Evolutionary conservation across 1,140 invertebrate genomes (phyloP).

Genomic region (Mycetomoellerius zeteki): DNA sequence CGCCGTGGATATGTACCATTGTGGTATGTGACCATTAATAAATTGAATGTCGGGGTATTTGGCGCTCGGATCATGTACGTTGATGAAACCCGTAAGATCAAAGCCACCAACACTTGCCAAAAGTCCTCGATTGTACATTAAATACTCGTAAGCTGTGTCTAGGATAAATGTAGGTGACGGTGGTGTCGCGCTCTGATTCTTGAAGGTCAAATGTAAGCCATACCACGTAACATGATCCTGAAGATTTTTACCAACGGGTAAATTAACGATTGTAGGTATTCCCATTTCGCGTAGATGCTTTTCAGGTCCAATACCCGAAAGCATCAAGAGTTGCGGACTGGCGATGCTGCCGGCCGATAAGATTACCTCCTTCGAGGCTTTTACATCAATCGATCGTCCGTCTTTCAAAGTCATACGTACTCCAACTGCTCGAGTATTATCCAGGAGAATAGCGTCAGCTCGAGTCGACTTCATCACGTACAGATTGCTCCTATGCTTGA

Average conservation of each 20-base stretch:
- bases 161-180: slow-evolving; percentile 81
- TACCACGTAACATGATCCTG: slow-evolving; percentile 89
- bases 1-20: slow-evolving; percentile 49
- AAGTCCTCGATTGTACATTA: slow-evolving; percentile 73
- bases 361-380: slow-evolving; percentile 89
- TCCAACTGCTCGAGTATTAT: slow-evolving; percentile 82
- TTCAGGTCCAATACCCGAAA: slow-evolving; percentile 91
- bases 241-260: slow-evolving; percentile 89
- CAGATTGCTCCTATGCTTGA: slow-evolving; percentile 89
- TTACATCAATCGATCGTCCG: slow-evolving; percentile 80
- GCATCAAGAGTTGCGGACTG: slow-evolving; percentile 90
- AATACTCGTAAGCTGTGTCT: slow-evolving; percentile 79
- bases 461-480: slow-evolving; percentile 89
- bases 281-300: slow-evolving; percentile 89
- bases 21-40: slow-evolving; percentile 67
- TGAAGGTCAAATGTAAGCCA: slow-evolving; percentile 76
- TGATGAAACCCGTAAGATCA: slow-evolving; percentile 78
- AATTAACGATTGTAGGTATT: slow-evolving; percentile 87
- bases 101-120: slow-evolving; percentile 63
- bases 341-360: slow-evolving; percentile 88
- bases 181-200: slow-evolving; percentile 84
- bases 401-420: slow-evolving; percentile 85
- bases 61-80: slow-evolving; percentile 73
- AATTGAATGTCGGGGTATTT: slow-evolving; percentile 82
- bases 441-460: slow-evolving; percentile 88